Percentiles rank a stretch among this genome's conserved stretches.
Conservation (phyloP, 1,140 invertebrate genomes). For the Aleiodes sp. region DNA sequence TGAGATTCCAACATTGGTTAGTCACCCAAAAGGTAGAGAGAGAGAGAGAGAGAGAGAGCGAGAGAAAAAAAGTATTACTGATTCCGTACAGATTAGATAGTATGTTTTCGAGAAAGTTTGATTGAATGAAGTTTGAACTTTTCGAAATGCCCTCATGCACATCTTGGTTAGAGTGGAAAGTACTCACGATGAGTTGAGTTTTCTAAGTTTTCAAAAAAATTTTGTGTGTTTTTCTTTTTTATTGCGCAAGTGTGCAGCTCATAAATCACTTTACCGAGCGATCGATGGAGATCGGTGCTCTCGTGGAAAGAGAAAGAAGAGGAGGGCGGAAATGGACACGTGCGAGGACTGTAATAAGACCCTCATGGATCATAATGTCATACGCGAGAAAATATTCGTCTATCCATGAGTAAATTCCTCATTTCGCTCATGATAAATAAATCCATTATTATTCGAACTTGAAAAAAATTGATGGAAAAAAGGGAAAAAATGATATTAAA, state of each 20-base stretch:
- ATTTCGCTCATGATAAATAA: neutral
- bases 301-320: neutral
- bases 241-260: neutral
- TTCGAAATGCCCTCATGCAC: no score
- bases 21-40: neutral
- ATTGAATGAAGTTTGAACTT: no score
- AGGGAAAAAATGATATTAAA: no score
- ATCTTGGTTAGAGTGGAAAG: no score
- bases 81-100: no score
- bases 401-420: neutral
- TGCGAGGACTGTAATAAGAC: constrained; percentile 13
- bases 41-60: no score
- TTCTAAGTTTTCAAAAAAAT: neutral
- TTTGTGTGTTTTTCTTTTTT: neutral
- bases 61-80: no score
- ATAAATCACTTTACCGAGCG: constrained; percentile 25
- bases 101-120: no score
- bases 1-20: neutral
- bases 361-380: constrained; percentile 19
- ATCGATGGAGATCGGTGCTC: constrained; percentile 4
- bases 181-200: constrained; percentile 6
- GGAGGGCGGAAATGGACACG: neutral
- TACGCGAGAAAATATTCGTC: neutral
- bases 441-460: neutral
- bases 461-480: neutral